Conservation (phyloP, 2,797 vertebrate species). For the Bradypodion ventrale region DNA sequence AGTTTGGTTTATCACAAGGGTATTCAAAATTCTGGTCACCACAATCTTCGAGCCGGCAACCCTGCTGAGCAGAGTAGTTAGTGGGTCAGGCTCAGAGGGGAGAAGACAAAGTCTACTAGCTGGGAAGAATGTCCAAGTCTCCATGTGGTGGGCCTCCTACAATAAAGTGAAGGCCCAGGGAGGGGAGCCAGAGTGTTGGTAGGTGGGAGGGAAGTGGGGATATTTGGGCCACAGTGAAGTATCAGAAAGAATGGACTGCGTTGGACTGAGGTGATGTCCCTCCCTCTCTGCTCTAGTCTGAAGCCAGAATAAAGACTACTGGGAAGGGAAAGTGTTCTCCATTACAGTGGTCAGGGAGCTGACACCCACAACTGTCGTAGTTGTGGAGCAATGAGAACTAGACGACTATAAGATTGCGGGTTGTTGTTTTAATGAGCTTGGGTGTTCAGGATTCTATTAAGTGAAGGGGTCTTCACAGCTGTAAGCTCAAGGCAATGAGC, state of each 20-base stretch:
- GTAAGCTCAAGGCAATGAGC: background rate
- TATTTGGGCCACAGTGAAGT: background rate
- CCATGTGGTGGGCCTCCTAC: background rate
- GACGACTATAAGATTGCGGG: background rate
- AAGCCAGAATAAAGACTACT: background rate
- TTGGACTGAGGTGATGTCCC: background rate
- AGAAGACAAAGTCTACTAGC: background rate
- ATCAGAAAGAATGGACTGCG: background rate
- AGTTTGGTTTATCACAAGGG: background rate
- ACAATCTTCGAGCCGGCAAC: no score
- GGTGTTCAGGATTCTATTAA: background rate
- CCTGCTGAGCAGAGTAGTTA: background rate
- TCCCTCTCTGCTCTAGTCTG: background rate
- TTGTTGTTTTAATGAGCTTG: background rate
- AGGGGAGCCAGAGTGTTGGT: background rate
- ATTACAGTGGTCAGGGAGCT: background rate
- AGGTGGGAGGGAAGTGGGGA: background rate
- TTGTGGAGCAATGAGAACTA: background rate
- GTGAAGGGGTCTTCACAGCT: background rate
- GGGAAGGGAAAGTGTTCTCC: background rate
- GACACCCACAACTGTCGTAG: background rate
- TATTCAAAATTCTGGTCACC: background rate
- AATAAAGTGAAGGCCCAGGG: background rate
- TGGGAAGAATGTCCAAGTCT: background rate
- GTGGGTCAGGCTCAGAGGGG: background rate